A percentile compares a stretch with the other conserved stretches of the same genome.
Evolutionary conservation across 2,113 vertebrate species (phyloP).

Genomic region (Tachysurus fulvidraco): DNA sequence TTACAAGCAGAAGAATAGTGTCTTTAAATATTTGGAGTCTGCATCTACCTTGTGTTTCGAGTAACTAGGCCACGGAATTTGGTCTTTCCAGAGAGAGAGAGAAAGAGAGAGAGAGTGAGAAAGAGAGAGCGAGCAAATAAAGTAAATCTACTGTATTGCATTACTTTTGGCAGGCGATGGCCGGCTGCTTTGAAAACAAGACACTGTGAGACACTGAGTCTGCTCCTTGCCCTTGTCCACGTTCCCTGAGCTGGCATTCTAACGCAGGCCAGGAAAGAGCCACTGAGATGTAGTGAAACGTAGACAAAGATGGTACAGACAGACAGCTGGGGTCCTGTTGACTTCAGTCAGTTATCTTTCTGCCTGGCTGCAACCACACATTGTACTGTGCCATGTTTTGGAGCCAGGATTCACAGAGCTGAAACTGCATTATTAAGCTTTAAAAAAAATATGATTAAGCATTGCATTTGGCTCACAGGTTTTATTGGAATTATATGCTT

Average conservation of each 20-base stretch:
- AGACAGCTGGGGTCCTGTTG: neutral
- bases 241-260: slow-evolving; percentile 25
- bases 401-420: neutral
- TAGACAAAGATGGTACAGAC: neutral
- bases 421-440: slow-evolving; percentile 24
- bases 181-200: slow-evolving; percentile 26
- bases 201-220: slow-evolving; percentile 34
- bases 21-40: slow-evolving; percentile 76
- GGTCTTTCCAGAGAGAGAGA: neutral
- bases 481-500: slow-evolving; percentile 39
- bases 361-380: neutral
- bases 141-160: slow-evolving; percentile 40
- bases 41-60: slow-evolving; percentile 57
- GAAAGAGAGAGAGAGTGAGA: neutral
- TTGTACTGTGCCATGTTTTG: neutral
- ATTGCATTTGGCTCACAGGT: slow-evolving; percentile 25
- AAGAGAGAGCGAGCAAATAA: slow-evolving; percentile 1
- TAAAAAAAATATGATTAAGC: slow-evolving; percentile 7
- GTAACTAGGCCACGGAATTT: slow-evolving; percentile 46
- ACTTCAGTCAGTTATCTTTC: slow-evolving; percentile 1
- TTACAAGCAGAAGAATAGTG: slow-evolving; percentile 66
- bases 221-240: slow-evolving; percentile 22
- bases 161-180: slow-evolving; percentile 31
- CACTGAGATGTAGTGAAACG: neutral
- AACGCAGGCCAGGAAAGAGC: slow-evolving; percentile 24